Base-by-base conservation (phyloP, 2,113 vertebrate genomes). In the Lophura nycthemera region DNA sequence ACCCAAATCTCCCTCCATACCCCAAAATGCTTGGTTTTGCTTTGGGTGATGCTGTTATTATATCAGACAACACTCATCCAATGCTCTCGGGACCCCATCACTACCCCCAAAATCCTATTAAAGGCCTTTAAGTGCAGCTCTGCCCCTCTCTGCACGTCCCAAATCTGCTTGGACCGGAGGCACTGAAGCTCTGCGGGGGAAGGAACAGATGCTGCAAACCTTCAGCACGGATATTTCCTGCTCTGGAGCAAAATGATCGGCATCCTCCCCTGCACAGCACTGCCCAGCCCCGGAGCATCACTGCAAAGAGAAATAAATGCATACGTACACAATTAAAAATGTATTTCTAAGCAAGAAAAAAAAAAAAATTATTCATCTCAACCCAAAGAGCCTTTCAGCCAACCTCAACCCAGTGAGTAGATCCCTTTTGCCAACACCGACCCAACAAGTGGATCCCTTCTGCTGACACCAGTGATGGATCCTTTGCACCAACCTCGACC, bases 91-190 rank as follows among this genome's bases (percentile, higher is more conserved):
- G 34, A 63, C 24, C 5, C 48, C 32, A 2, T 8, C 13, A 18
- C 3, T 3, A 27, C 29, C 22, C 8, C 45, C 2, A 5, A 7
- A 48, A 40, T 2, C n/a, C 8, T 10, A 7, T 45, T 3, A 15
- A 27, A 20, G 76, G 14, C 10, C 6, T 11, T 24, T 11, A 15
- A 34, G 36, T 10, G 10, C 24, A 38, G 36, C 24, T 15, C 34
- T 36, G 34, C 59, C 59, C 59, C 10, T 61, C 59, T 36, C 60
- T 10, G 11, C 27, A 32, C 32, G 34, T 52, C 52, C 66, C 42
- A 27, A 25, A 27, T 63, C 59, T 29, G 34, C 38, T 66, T 43
- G 19, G 1, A 32, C 54, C 10, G 0, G 25, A 71, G 48, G 42
- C 36, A 71, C 24, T 36, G 22, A 63, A 63, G 15, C 36, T 36